phyloP scores from a whole-genome alignment of 1,140 invertebrate species.

The Brachionus asplanchnoidis region DNA sequence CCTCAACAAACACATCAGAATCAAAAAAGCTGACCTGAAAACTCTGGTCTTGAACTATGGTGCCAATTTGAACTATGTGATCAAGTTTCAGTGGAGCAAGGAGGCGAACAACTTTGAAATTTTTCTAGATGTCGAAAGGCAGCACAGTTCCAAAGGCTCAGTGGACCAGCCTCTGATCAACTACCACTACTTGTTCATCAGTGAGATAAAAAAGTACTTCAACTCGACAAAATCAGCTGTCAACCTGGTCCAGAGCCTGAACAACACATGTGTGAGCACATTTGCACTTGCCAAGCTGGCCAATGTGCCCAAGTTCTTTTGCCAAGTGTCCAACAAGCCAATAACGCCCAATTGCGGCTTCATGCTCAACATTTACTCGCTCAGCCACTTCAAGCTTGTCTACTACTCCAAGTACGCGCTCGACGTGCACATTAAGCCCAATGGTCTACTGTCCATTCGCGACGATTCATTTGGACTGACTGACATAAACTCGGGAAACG shows the following conservation, averaged over 20 bases:
- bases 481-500: background rate
- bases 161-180: background rate
- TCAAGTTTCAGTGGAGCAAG: slow-evolving; percentile 24
- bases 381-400: slow-evolving; percentile 15
- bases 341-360: background rate
- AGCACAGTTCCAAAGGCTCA: background rate
- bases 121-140: background rate
- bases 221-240: background rate
- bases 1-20: background rate
- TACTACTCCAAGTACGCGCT: slow-evolving; percentile 34
- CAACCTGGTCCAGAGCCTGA: background rate
- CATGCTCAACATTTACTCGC: slow-evolving; percentile 10
- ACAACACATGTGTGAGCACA: background rate
- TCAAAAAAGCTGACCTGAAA: slow-evolving; percentile 16
- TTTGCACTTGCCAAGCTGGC: background rate
- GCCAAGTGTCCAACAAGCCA: background rate
- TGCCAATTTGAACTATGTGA: background rate
- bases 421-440: background rate
- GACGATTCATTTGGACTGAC: slow-evolving; percentile 29
- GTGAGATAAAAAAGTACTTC: slow-evolving; percentile 37
- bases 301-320: slow-evolving; percentile 38
- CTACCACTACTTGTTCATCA: background rate
- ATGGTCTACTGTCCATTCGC: slow-evolving; percentile 21
- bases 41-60: background rate
- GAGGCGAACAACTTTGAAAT: slow-evolving; percentile 1